A percentile compares a stretch with the other conserved stretches of the same genome.
Conservation (phyloP, 2,888 invertebrate species). For the Tinea semifulvella region DNA sequence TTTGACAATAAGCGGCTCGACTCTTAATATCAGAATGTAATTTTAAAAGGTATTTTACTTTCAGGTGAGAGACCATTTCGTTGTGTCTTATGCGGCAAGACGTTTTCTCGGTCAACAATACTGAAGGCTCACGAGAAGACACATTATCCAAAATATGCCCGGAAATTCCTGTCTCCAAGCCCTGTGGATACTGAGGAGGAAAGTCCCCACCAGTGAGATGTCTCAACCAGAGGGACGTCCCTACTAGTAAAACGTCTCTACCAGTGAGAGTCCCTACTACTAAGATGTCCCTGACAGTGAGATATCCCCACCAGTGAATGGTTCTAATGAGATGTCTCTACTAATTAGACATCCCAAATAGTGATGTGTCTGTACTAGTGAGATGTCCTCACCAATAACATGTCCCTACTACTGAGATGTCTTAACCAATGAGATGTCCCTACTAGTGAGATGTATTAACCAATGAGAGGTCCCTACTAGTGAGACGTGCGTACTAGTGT, state of each 20-base stretch:
- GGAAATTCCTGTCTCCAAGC: constrained; percentile 88
- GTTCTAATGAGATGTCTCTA: not conserved
- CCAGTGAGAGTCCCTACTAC: constrained; percentile 33
- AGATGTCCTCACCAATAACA: too few species aligned
- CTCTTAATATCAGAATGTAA: too few species aligned
- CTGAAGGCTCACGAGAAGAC: constrained; percentile 93
- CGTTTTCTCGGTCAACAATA: constrained; percentile 90
- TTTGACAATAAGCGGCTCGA: too few species aligned
- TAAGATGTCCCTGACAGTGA: constrained; percentile 47
- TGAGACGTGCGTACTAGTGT: too few species aligned
- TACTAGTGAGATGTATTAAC: too few species aligned
- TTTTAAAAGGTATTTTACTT: too few species aligned
- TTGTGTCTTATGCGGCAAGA: constrained; percentile 89
- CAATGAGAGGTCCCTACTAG: too few species aligned
- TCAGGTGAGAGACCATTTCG: constrained; percentile 87
- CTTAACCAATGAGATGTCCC: too few species aligned
- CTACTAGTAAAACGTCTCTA: constrained; percentile 35
- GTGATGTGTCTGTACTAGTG: too few species aligned
- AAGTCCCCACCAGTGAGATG: constrained; percentile 78
- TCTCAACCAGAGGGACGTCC: constrained; percentile 23
- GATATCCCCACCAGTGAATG: constrained; percentile 17
- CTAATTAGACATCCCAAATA: too few species aligned
- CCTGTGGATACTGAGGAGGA: constrained; percentile 86
- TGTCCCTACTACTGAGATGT: too few species aligned
- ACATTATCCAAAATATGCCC: constrained; percentile 90